These are phyloP conservation scores for Hypselothyrea guttata DNA, from an alignment of 2,888 invertebrate species.

Conservation along the genomic window DNA sequence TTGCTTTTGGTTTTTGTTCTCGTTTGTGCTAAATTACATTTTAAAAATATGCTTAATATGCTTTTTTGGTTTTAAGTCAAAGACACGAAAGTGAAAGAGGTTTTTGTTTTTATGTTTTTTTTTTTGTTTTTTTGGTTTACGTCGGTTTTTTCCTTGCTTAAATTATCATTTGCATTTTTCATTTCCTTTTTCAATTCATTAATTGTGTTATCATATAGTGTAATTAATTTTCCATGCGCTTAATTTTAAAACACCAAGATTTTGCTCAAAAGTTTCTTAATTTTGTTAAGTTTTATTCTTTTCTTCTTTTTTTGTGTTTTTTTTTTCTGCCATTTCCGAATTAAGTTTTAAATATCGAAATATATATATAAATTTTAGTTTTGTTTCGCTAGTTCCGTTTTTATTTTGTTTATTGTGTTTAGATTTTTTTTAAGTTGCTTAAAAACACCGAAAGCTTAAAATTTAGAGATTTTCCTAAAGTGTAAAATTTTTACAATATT, in stretches of 20 bases:
- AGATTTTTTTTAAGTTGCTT: slow-evolving; percentile 57
- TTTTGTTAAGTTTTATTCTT: slow-evolving; percentile 55
- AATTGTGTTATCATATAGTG: slow-evolving; percentile 57
- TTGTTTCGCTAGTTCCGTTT: slow-evolving; percentile 69
- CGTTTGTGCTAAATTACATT: slow-evolving; percentile 75
- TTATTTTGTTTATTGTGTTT: slow-evolving; percentile 45
- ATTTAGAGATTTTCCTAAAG: slow-evolving; percentile 79
- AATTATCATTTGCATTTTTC: slow-evolving; percentile 57
- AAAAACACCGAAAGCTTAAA: slow-evolving; percentile 83
- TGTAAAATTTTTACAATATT: slow-evolving; percentile 72
- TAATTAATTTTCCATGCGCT: slow-evolving; percentile 66
- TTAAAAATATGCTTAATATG: slow-evolving; percentile 73
- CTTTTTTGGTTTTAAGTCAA: slow-evolving; percentile 78
- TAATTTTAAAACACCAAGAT: slow-evolving; percentile 80
- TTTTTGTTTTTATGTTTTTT: too few species aligned
- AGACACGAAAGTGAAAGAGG: slow-evolving; percentile 83
- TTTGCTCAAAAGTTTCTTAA: slow-evolving; percentile 72
- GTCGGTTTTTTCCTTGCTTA: slow-evolving; percentile 52
- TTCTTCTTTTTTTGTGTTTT: slow-evolving; percentile 28
- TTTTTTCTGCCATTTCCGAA: slow-evolving; percentile 52
- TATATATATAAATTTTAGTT: slow-evolving; percentile 61
- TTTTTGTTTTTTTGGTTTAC: too few species aligned
- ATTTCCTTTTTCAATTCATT: slow-evolving; percentile 37
- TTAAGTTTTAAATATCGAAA: slow-evolving; percentile 74
- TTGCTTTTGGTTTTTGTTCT: slow-evolving; percentile 46